phyloP scores from a whole-genome alignment of 2,113 vertebrate species.

The Grallaria varia region DNA sequence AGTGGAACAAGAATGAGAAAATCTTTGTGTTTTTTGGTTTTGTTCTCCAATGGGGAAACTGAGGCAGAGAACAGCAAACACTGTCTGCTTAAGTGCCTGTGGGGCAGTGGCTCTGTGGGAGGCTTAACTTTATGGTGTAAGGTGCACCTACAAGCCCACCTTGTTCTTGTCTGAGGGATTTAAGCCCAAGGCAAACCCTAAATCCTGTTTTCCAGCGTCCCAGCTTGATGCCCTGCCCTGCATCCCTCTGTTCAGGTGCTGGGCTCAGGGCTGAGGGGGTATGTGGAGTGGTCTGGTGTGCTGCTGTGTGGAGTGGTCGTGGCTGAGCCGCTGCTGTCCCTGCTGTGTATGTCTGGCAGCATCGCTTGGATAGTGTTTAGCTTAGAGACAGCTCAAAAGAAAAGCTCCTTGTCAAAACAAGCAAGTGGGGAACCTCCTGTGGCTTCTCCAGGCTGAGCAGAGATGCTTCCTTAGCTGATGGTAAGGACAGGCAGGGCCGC shows the following conservation, averaged over 20 bases:
- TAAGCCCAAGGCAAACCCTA: neutral
- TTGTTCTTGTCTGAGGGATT: neutral
- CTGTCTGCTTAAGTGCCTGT: neutral
- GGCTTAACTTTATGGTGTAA: neutral
- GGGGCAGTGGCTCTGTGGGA: neutral
- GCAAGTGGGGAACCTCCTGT: neutral
- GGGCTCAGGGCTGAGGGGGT: neutral
- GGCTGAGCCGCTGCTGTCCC: neutral
- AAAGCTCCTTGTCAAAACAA: neutral
- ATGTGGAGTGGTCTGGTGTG: neutral
- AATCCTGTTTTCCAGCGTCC: neutral
- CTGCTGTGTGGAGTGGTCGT: neutral
- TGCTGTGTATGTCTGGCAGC: neutral
- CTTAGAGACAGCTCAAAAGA: neutral
- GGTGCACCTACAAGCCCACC: too few relatives aligned
- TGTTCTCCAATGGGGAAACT: neutral
- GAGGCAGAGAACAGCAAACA: neutral
- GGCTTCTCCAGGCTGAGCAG: neutral
- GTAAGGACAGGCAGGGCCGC: neutral
- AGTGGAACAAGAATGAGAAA: neutral
- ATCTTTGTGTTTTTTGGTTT: neutral
- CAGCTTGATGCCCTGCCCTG: neutral
- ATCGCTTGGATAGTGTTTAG: neutral
- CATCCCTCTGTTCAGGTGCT: fast-evolving
- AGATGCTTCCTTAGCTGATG: neutral